Conservation (phyloP, 1,140 invertebrate genomes). For the Listronotus oregonensis region DNA sequence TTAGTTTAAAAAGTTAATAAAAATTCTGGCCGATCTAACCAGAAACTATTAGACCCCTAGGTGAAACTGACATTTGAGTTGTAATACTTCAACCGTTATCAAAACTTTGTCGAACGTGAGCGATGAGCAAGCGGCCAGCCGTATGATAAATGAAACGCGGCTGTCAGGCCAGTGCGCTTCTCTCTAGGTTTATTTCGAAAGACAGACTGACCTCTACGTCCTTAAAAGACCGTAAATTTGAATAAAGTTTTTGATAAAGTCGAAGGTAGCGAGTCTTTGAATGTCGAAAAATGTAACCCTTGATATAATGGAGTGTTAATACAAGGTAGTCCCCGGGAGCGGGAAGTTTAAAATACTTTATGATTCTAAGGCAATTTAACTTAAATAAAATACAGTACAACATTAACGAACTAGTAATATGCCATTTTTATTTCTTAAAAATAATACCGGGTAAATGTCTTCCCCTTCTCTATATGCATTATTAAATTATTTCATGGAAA, state of each 20-base stretch:
- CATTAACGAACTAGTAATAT: too few relatives aligned
- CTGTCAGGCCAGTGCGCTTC: slow-evolving; percentile 41
- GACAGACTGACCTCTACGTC: slow-evolving; percentile 28
- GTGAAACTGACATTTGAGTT: slow-evolving; percentile 49
- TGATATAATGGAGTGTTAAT: too few relatives aligned
- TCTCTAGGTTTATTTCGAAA: slow-evolving; percentile 29
- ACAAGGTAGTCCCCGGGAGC: too few relatives aligned
- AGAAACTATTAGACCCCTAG: slow-evolving; percentile 39
- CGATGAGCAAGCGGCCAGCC: slow-evolving; percentile 43
- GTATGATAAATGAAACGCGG: slow-evolving; percentile 46
- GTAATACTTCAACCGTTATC: slow-evolving; percentile 52
- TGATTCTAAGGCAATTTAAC: too few relatives aligned
- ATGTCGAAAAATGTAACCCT: too few relatives aligned
- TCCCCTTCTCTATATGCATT: too few relatives aligned
- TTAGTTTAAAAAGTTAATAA: slow-evolving; percentile 6
- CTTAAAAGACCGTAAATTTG: slow-evolving; percentile 36
- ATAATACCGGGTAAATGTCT: too few relatives aligned
- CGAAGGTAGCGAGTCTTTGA: neutral
- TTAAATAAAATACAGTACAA: too few relatives aligned
- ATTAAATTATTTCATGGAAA: too few relatives aligned
- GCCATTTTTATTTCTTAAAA: too few relatives aligned
- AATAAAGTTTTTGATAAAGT: slow-evolving; percentile 35
- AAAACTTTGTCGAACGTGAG: slow-evolving; percentile 51
- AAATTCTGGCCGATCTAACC: neutral
- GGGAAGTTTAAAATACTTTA: too few relatives aligned